phyloP scores from a whole-genome alignment of 2,797 vertebrate species.

The Merluccius polli region DNA sequence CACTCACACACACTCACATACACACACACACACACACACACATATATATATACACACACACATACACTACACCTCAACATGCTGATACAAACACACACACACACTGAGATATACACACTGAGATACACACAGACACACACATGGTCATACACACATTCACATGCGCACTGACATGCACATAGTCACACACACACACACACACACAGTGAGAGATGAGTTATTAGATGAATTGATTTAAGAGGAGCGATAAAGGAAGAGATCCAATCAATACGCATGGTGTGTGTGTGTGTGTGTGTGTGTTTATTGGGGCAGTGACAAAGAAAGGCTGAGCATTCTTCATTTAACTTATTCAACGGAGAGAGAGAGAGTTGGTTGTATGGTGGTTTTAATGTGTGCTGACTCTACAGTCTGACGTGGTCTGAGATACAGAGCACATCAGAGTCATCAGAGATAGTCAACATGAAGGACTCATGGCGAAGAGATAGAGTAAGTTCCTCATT shows the following conservation, averaged over 20 bases:
- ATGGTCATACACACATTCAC: constrained; percentile 15
- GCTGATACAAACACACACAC: constrained; percentile 15
- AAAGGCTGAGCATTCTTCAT: constrained; percentile 42
- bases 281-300: constrained; percentile 12
- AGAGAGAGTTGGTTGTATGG: too few relatives aligned
- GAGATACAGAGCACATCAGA: too few relatives aligned
- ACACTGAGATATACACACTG: constrained; percentile 24
- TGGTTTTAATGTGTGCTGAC: too few relatives aligned
- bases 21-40: constrained; percentile 20
- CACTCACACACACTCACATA: constrained; percentile 28
- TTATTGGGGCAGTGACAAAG: constrained; percentile 4
- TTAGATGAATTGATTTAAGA: constrained; percentile 53
- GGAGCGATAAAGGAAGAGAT: constrained; percentile 18
- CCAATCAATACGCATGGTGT: constrained; percentile 34
- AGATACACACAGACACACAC: constrained; percentile 18
- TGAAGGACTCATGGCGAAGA: too few relatives aligned
- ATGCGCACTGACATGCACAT: constrained; percentile 16
- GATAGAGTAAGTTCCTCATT: too few relatives aligned
- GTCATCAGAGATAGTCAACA: too few relatives aligned
- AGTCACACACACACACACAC: constrained; percentile 14
- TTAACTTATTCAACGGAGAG: too few relatives aligned
- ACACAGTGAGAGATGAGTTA: constrained; percentile 42
- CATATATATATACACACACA: background rate
- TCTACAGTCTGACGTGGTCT: too few relatives aligned
- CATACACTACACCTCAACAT: background rate